Base-by-base conservation (phyloP, 2,113 vertebrate species). In the Melierax canorus region DNA sequence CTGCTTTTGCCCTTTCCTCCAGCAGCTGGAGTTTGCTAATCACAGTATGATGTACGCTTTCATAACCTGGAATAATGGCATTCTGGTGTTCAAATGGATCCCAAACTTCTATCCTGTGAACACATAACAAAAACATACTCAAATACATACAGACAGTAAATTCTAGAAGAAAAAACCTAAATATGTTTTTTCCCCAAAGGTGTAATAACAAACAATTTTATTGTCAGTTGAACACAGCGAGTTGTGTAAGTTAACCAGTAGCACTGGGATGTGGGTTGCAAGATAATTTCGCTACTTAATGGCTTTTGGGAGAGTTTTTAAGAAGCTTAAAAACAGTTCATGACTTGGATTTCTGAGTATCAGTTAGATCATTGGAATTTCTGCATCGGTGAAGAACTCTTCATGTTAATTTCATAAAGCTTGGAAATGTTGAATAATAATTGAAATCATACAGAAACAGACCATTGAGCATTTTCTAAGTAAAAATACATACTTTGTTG, bases 61-160 rank as follows among this genome's bases (percentile, higher is more conserved):
- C 84, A 17, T 97, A 98, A 87, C 97, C 97, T 55, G 64, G 73
- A 63, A 98, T 97, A 86, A 96, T 92, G 64, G 94, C 97, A 38
- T 92, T 86, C 26, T 92, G 94, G 58, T 93, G 94, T 56, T 83
- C 97, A 95, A 97, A 96, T 15, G 92, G 95, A 67, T 98, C 97
- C 97, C 97, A 98, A 30, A 97, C 90, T 67, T 97, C 98, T 67
- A 97, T 75, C 56, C 98, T 98, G 56, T 66, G 51, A 55, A 32
- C 10, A 68, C 38, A 23, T n/a, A 86, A 43, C n/a, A 91, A 86
- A 83, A 53, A 9, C 5, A 6, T 46, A 90, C 19, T 78, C 66
- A 58, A 77, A 88, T 67, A 85, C 14, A 78, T 27, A 62, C 11
- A 63, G 13, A 29, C 29, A 30, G n/a, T 62, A 55, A 77, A 79